Conservation (phyloP, 2,113 vertebrate species). For the Baryphthengus martii region DNA sequence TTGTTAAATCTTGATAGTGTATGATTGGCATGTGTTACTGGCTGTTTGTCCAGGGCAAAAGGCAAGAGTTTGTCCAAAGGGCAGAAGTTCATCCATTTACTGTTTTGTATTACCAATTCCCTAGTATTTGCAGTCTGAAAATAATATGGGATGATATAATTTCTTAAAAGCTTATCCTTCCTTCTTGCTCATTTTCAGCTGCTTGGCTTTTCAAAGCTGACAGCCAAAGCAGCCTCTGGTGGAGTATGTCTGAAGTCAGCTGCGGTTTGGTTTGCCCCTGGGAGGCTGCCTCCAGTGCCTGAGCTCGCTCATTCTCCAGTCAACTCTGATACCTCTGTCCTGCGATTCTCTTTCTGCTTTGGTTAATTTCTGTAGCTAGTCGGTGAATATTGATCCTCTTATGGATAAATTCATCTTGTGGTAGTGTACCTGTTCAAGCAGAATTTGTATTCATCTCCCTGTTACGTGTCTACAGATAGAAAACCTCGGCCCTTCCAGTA, state of each 20-base stretch:
- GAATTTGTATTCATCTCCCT: background rate
- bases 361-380: background rate
- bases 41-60: background rate
- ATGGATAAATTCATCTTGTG: background rate
- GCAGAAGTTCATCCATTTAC: background rate
- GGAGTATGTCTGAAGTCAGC: background rate
- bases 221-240: background rate
- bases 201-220: background rate
- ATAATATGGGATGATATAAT: background rate
- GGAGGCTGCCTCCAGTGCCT: background rate
- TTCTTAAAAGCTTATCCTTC: background rate
- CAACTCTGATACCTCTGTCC: background rate
- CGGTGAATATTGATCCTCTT: background rate
- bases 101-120: background rate
- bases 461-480: background rate
- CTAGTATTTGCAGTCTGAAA: background rate
- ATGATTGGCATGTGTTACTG: background rate
- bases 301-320: background rate
- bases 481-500: background rate
- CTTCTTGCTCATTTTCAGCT: background rate
- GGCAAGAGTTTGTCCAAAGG: background rate
- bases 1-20: background rate
- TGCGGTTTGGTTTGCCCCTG: background rate
- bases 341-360: background rate
- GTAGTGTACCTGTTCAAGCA: background rate